Percentiles rank a stretch among this genome's conserved stretches.
phyloP scores from a whole-genome alignment of 1,140 invertebrate genomes.

The Teleopsis dalmanni region DNA sequence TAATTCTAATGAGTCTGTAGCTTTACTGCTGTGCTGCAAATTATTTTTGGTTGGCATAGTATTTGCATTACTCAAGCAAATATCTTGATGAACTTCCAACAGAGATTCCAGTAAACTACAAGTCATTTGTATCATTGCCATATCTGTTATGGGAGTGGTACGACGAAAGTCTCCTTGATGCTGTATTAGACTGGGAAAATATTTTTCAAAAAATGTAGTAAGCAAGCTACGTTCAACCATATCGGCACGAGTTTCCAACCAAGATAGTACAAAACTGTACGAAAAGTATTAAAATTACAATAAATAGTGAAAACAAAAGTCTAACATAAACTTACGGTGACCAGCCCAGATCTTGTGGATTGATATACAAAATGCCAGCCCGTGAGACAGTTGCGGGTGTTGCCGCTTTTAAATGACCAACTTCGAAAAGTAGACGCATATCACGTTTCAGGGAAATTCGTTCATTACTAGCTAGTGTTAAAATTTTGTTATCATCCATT shows the following conservation, averaged over 20 bases:
- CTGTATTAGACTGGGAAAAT: conserved; percentile 81
- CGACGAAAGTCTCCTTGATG: conserved; percentile 78
- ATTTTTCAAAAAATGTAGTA: conserved; percentile 88
- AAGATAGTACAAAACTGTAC: conserved; percentile 72
- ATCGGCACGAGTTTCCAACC: conserved; percentile 76
- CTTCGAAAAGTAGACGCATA: conserved; percentile 92
- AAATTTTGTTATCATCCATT: conserved; percentile 81
- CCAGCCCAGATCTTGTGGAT: conserved; percentile 93
- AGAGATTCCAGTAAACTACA: conserved; percentile 84
- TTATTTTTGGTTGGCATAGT: conserved; percentile 17
- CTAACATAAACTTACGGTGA: conserved; percentile 66
- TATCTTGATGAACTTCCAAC: conserved; percentile 49
- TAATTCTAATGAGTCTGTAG: conserved; percentile 23
- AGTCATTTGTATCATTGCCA: conserved; percentile 84
- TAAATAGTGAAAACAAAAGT: background rate
- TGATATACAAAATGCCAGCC: conserved; percentile 86
- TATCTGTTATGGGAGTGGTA: conserved; percentile 84
- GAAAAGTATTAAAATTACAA: background rate
- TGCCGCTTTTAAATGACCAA: conserved; percentile 84
- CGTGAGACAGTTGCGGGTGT: conserved; percentile 93
- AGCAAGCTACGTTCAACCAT: conserved; percentile 70
- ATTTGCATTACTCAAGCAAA: background rate
- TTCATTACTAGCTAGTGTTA: conserved; percentile 90
- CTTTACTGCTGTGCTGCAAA: conserved; percentile 24
- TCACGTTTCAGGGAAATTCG: conserved; percentile 82